Base-by-base conservation (phyloP, 2,113 vertebrate species). In the Phasianus colchicus region DNA sequence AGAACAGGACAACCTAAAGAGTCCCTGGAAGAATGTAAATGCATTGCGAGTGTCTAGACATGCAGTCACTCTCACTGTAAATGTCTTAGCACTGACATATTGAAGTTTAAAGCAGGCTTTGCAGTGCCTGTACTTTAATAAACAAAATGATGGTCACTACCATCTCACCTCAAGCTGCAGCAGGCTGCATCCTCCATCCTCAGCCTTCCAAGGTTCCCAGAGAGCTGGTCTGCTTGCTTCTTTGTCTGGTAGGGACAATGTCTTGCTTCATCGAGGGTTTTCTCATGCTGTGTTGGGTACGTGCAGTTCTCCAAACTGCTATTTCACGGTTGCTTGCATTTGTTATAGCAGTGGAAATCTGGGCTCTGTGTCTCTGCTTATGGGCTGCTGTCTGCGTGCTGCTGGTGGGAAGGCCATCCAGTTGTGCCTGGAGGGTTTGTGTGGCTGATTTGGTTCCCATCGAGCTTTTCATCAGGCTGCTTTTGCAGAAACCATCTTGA, bases 21-120 rank as follows among this genome's bases (percentile, higher is more conserved):
- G 94, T 89, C 97, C 76, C 81, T 78, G 80, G 95, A 96, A 96
- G 97, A 97, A 96, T 91, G 86, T 95, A 95, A 97, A 96, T 96
- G 95, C 66, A 74, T 81, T 94, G 91, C 48, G 29, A 88, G 91
- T 80, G 97, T 98, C 97, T 97, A 97, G 98, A 98, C 97, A 86
- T 96, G 96, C 71, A 86, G 92, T 96, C 96, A 95, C 85, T 93
- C 0, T 2, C 88, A 76, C 79, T 80, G 90, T 78, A 89, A 93
- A 83, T 88, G 86, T 88, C 86, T 89, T 50, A 82, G 78, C 50
- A 84, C 42, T 45, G 82, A 71, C 78, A 88, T n/a, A 47, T 58
- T 82, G 47, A 45, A 81, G 40, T 78, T 94, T 78, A 85, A 86
- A 80, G 83, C 60, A 83, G 60, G 34, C 76, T 94, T 94, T 55